These are phyloP conservation scores for Alectura lathami DNA, from an alignment of 2,113 vertebrate genomes.

Conservation along the genomic window DNA sequence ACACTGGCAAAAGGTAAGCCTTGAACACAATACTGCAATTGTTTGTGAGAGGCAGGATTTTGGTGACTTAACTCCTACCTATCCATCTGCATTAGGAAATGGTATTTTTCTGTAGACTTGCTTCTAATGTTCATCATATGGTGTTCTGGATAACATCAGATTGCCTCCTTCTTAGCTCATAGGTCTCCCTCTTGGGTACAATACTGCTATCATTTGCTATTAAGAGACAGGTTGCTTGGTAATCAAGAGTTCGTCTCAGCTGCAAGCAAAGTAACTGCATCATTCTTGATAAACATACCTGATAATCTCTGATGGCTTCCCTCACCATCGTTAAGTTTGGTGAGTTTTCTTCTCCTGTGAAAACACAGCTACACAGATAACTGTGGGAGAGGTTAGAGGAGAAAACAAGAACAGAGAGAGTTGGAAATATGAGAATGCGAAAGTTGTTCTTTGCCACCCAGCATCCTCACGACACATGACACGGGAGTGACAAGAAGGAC, in stretches of 20 bases:
- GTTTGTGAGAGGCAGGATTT: background rate
- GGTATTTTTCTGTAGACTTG: background rate
- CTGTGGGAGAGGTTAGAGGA: conserved; percentile 63
- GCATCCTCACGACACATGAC: rapidly evolving
- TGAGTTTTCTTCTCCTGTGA: conserved; percentile 79
- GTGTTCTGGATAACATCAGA: background rate
- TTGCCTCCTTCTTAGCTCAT: background rate
- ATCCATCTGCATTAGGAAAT: background rate
- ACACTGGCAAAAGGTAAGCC: background rate
- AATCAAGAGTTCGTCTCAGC: background rate
- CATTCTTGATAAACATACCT: conserved; percentile 74
- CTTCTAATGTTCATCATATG: background rate
- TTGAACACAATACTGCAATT: background rate
- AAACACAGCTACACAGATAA: conserved; percentile 82
- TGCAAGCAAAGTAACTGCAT: background rate
- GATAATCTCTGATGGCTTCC: conserved; percentile 78
- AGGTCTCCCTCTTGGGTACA: background rate
- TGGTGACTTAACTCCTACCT: background rate
- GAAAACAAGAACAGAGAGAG: background rate
- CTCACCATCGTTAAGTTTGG: conserved; percentile 75
- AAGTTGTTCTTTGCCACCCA: background rate
- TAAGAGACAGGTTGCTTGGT: background rate
- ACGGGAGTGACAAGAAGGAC: background rate
- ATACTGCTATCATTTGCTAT: background rate
- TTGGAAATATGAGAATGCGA: background rate